These are phyloP conservation scores for Anguilla megastoma DNA, from an alignment of 2,797 vertebrate genomes.

Conservation along the genomic window DNA sequence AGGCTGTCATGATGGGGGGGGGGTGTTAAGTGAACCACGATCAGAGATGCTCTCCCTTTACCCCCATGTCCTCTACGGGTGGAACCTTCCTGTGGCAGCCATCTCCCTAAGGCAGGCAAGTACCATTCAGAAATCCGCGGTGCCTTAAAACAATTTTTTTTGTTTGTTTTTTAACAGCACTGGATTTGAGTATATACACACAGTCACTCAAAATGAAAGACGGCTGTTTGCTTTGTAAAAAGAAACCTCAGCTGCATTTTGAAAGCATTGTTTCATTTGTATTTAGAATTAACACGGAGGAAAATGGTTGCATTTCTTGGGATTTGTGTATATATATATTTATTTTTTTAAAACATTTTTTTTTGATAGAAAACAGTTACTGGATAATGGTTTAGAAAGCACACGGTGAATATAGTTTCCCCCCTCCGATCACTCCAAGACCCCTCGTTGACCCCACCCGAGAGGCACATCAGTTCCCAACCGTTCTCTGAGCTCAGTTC, in stretches of 20 bases:
- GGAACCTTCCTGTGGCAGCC: constrained; percentile 68
- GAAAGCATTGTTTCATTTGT: constrained; percentile 27
- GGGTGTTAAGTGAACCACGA: constrained; percentile 36
- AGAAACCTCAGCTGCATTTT: constrained; percentile 50
- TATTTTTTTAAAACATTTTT: neutral
- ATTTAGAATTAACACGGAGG: constrained; percentile 38
- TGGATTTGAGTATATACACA: constrained; percentile 63
- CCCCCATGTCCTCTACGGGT: constrained; percentile 56
- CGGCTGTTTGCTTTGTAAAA: constrained; percentile 52
- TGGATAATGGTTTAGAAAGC: neutral
- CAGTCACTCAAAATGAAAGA: constrained; percentile 56
- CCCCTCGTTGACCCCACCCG: neutral
- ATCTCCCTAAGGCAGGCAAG: constrained; percentile 64
- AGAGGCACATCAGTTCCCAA: neutral
- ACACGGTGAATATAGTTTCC: constrained; percentile 5
- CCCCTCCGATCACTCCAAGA: neutral
- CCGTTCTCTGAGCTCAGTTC: neutral
- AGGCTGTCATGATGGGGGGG: constrained; percentile 49
- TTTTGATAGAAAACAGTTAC: constrained; percentile 32
- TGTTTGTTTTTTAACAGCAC: constrained; percentile 52
- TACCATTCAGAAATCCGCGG: constrained; percentile 50
- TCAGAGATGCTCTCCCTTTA: constrained; percentile 64
- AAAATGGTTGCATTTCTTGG: neutral
- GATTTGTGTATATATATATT: neutral
- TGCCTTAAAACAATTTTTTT: constrained; percentile 53